Conservation (phyloP, 2,797 vertebrate species). For the Orestias chungarensis region DNA sequence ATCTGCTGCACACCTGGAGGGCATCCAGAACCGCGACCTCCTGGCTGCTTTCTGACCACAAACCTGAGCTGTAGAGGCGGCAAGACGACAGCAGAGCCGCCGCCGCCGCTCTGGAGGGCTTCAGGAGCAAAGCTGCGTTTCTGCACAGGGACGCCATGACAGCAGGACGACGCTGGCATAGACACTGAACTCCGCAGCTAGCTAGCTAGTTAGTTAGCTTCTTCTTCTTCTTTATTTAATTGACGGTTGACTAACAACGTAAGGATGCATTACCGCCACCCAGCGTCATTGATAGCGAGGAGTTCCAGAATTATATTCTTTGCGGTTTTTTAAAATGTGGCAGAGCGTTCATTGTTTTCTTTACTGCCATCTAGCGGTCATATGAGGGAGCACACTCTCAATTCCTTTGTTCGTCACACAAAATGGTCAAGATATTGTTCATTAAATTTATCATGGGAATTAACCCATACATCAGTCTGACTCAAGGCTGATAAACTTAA, state of each 20-base stretch:
- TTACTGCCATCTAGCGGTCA: too few relatives aligned
- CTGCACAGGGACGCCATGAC: conserved; percentile 75
- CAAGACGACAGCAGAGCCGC: conserved; percentile 50
- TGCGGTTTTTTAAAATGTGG: too few relatives aligned
- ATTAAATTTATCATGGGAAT: not conserved
- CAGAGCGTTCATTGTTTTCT: too few relatives aligned
- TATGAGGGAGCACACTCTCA: too few relatives aligned
- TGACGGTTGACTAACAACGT: too few relatives aligned
- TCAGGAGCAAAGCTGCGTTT: conserved; percentile 66
- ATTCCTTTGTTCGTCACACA: too few relatives aligned
- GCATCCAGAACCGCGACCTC: not conserved
- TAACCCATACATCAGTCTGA: not conserved
- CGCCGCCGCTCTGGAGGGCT: conserved; percentile 49
- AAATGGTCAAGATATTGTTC: not conserved
- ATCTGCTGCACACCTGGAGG: conserved; percentile 5
- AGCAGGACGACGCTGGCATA: too few relatives aligned
- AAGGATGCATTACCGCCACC: conserved; percentile 30
- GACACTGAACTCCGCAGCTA: not conserved
- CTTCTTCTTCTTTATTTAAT: conserved; percentile 7
- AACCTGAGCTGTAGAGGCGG: conserved; percentile 79
- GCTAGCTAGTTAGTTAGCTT: not conserved
- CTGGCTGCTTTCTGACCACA: conserved; percentile 9
- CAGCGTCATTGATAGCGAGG: conserved; percentile 21
- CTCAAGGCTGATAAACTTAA: not conserved
- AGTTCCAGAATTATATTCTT: too few relatives aligned